Percentiles rank a stretch among this genome's conserved stretches.
Evolutionary conservation across 2,797 vertebrate species (phyloP).

Genomic region (Triplophysa yarkandensis): DNA sequence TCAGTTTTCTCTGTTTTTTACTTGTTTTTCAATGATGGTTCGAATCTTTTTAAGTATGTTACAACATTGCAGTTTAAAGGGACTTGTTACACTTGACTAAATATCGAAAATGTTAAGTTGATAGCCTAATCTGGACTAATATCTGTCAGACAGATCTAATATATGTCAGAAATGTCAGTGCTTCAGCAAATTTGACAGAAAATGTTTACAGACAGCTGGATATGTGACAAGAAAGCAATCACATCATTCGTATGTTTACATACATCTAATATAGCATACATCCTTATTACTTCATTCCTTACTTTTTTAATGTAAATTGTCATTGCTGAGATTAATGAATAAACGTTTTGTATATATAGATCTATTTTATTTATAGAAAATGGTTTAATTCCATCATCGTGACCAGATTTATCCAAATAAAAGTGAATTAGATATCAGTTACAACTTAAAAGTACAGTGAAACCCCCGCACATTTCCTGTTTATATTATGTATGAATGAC

Average conservation of each 20-base stretch:
- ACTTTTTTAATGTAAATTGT: constrained; percentile 27
- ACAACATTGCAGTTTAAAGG: constrained; percentile 15
- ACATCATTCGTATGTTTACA: constrained; percentile 15
- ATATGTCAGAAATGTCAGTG: background rate
- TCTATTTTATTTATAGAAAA: constrained; percentile 52
- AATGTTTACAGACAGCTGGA: background rate
- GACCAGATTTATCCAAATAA: constrained; percentile 1
- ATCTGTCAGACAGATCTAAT: no score
- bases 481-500: constrained; percentile 5
- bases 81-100: constrained; percentile 6
- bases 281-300: constrained; percentile 9
- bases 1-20: background rate
- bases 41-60: constrained; percentile 16
- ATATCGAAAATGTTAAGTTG: background rate
- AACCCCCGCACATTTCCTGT: background rate
- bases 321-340: constrained; percentile 46
- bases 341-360: constrained; percentile 42
- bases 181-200: background rate
- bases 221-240: background rate
- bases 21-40: constrained; percentile 17
- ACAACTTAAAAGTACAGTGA: background rate
- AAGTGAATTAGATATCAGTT: constrained; percentile 3
- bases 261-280: background rate
- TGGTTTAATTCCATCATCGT: constrained; percentile 22
- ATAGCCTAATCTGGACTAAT: constrained; percentile 5